Conservation (phyloP, 2,797 vertebrate genomes). For the Pseudomugil gertrudae region DNA sequence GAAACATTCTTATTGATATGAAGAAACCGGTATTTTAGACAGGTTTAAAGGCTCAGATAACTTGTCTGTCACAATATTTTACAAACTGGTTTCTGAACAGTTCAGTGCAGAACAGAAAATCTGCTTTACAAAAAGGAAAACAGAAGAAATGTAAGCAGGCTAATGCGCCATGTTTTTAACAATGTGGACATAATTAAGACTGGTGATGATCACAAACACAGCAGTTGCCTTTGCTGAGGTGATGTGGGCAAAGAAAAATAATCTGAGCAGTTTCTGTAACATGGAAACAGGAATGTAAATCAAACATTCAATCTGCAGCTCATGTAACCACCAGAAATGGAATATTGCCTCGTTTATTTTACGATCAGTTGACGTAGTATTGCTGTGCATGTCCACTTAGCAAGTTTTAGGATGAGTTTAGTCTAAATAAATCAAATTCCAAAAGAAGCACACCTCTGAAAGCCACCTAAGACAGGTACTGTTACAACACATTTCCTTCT, state of each 20-base stretch:
- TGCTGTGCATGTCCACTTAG: not conserved
- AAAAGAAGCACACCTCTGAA: constrained; percentile 1
- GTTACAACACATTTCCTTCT: constrained; percentile 23
- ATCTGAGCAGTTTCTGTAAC: not conserved
- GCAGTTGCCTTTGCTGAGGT: not conserved
- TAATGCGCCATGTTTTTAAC: not conserved
- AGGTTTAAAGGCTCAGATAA: not conserved
- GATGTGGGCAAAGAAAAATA: not conserved
- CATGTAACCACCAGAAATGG: not conserved
- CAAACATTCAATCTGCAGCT: not conserved
- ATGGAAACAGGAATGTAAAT: not conserved
- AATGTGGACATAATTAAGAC: not conserved
- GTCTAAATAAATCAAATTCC: not conserved
- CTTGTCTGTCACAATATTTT: not conserved
- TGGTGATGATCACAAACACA: not conserved
- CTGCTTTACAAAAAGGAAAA: not conserved
- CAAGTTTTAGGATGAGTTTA: not conserved
- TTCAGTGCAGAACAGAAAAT: not conserved
- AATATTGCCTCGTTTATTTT: not conserved
- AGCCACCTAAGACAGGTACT: constrained; percentile 10
- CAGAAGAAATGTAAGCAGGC: not conserved
- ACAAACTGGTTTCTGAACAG: not conserved
- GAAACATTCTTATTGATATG: not conserved
- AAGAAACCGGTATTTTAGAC: not conserved
- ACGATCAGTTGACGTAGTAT: not conserved